Conservation (phyloP, 2,113 vertebrate species). For the Otocyon megalotis region DNA sequence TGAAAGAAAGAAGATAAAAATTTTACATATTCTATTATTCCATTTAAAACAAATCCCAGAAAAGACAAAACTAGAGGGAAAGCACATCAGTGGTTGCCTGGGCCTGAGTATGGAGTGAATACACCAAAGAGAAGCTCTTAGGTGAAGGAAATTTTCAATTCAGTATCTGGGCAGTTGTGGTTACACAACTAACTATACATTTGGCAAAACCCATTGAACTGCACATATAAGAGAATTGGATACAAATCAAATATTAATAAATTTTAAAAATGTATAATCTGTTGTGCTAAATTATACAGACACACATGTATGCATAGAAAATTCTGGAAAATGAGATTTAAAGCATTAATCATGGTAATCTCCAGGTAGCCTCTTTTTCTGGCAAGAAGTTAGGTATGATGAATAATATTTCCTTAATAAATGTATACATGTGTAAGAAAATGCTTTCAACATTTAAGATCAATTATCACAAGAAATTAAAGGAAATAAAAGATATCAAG, state of each 20-base stretch:
- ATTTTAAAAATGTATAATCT: neutral
- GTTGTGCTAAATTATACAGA: neutral
- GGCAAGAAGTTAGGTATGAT: neutral
- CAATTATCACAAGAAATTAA: neutral
- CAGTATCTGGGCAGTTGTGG: neutral
- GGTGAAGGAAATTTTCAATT: neutral
- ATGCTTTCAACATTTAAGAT: neutral
- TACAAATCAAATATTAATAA: neutral
- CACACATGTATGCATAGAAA: neutral
- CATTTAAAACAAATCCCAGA: neutral
- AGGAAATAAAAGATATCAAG: neutral
- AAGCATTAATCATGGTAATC: neutral
- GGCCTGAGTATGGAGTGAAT: neutral
- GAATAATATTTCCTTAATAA: neutral
- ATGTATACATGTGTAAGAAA: neutral
- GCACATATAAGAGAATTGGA: neutral
- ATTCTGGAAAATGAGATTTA: neutral
- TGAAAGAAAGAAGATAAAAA: neutral
- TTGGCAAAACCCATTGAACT: neutral
- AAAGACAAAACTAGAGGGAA: neutral
- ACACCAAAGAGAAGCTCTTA: neutral
- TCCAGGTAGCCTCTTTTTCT: neutral
- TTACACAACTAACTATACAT: neutral
- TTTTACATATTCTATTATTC: neutral
- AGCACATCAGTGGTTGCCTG: neutral